These are phyloP conservation scores for Pandemis heparana DNA, from an alignment of 2,888 invertebrate genomes.

Conservation along the genomic window DNA sequence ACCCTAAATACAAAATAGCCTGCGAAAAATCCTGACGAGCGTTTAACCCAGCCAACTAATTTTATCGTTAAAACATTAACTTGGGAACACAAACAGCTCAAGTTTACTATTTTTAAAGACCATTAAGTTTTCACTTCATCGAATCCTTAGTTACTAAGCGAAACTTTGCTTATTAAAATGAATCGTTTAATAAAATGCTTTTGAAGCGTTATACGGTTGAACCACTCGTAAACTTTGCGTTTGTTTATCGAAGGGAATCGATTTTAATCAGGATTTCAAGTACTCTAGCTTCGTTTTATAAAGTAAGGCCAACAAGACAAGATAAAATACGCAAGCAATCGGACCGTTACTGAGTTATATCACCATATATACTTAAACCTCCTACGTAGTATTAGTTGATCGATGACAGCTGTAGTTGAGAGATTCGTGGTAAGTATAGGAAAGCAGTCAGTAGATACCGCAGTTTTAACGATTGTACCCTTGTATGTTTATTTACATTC, in stretches of 20 bases:
- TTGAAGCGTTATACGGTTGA: not conserved
- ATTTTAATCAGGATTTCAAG: not conserved
- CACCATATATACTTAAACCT: too few relatives aligned
- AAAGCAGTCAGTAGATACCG: too few relatives aligned
- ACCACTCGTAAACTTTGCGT: slow-evolving; percentile 1
- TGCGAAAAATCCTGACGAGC: not conserved
- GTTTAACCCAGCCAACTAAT: not conserved
- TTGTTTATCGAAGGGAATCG: slow-evolving; percentile 12
- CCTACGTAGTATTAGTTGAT: too few relatives aligned
- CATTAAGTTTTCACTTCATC: slow-evolving; percentile 3
- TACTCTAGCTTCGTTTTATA: not conserved
- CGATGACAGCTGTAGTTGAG: too few relatives aligned
- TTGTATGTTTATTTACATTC: too few relatives aligned
- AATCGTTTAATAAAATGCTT: slow-evolving; percentile 14
- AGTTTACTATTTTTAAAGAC: not conserved
- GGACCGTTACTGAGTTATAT: too few relatives aligned
- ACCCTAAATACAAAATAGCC: too few relatives aligned
- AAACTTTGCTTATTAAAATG: slow-evolving; percentile 28
- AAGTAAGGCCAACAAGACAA: too few relatives aligned
- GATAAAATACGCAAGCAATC: too few relatives aligned
- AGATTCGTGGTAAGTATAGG: too few relatives aligned
- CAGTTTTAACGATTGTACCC: too few relatives aligned
- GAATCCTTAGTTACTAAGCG: not conserved
- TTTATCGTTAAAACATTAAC: slow-evolving; percentile 1
- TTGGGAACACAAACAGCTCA: not conserved